A percentile compares a stretch with the other conserved stretches of the same genome.
These are phyloP conservation scores for Campoletis sonorensis DNA, from an alignment of 1,140 invertebrate genomes.

Conservation along the genomic window DNA sequence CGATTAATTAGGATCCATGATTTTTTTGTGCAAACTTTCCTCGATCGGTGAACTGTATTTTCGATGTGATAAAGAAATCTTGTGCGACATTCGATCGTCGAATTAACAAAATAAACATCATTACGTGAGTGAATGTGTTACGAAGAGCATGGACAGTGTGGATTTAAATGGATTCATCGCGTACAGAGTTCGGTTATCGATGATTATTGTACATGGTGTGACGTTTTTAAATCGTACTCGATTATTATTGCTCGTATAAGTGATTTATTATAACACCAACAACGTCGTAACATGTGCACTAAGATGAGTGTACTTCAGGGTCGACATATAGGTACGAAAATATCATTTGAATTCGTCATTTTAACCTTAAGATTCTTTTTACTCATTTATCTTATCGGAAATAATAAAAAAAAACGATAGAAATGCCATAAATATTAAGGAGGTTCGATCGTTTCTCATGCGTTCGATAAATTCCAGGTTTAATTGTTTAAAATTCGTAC, in stretches of 20 bases:
- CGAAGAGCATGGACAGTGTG: neutral
- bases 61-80: conserved; percentile 1
- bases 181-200: neutral
- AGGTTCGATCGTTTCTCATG: too few relatives aligned
- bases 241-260: neutral
- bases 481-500: too few relatives aligned
- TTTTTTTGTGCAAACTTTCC: too few relatives aligned
- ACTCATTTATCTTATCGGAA: neutral
- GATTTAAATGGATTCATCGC: neutral
- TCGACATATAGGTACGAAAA: conserved; percentile 73
- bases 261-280: neutral
- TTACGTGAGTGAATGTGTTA: conserved; percentile 2
- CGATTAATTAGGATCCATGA: too few relatives aligned
- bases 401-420: too few relatives aligned
- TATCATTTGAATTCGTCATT: neutral
- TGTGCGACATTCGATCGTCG: neutral
- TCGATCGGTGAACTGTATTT: neutral
- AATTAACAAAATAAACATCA: neutral
- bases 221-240: neutral
- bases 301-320: conserved; percentile 76
- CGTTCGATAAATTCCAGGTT: too few relatives aligned
- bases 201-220: neutral
- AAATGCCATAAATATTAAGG: neutral
- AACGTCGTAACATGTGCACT: conserved; percentile 67
- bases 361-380: neutral